These are phyloP conservation scores for Enteromius radiatus DNA, from an alignment of 2,797 vertebrate genomes.

Conservation along the genomic window DNA sequence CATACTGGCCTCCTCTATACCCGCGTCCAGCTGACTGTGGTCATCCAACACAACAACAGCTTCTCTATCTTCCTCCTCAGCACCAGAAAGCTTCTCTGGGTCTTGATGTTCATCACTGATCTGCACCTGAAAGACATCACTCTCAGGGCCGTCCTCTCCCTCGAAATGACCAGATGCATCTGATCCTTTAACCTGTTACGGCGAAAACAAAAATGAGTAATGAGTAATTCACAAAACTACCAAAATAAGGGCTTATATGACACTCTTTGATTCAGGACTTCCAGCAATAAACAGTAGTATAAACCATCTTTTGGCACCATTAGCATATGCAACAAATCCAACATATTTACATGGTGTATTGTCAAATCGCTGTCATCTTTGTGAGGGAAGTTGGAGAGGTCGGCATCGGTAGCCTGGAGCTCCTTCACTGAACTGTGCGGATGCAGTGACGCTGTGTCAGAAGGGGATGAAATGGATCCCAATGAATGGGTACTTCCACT, in stretches of 20 bases:
- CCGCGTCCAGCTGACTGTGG: slow-evolving; percentile 60
- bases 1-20: slow-evolving; percentile 61
- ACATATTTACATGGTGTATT: slow-evolving; percentile 69
- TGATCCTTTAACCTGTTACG: slow-evolving; percentile 76
- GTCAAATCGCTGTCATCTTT: slow-evolving; percentile 62
- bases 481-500: slow-evolving; percentile 68
- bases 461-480: slow-evolving; percentile 61
- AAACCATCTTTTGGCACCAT: neutral
- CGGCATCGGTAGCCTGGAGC: slow-evolving; percentile 67
- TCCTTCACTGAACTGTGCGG: slow-evolving; percentile 70
- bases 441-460: slow-evolving; percentile 67
- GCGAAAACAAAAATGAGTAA: neutral
- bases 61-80: slow-evolving; percentile 62
- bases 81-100: slow-evolving; percentile 57
- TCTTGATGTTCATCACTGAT: slow-evolving; percentile 77
- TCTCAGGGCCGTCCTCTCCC: slow-evolving; percentile 77
- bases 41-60: slow-evolving; percentile 62
- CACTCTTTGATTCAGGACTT: neutral
- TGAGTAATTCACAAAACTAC: neutral
- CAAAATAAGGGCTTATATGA: neutral
- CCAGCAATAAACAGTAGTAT: neutral
- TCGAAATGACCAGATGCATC: slow-evolving; percentile 70
- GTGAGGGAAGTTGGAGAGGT: slow-evolving; percentile 63
- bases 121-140: slow-evolving; percentile 77
- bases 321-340: neutral